Evolutionary conservation across 2,113 vertebrate genomes (phyloP).

Genomic region (Rhombomys opimus): DNA sequence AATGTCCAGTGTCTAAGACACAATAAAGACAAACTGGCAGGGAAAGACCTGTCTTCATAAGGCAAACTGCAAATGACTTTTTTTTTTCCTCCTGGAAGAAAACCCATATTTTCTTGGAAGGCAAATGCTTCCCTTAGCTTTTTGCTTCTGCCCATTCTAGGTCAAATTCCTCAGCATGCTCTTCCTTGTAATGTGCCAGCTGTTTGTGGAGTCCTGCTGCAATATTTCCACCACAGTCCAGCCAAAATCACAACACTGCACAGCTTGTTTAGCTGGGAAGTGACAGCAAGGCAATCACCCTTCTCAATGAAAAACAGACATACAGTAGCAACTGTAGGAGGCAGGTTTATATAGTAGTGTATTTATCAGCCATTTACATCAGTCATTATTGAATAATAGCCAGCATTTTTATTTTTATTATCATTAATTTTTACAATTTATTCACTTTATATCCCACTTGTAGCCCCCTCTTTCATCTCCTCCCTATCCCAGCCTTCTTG

Average conservation of each 20-base stretch:
- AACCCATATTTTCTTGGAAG: constrained; percentile 50
- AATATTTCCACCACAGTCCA: background rate
- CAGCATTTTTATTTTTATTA: background rate
- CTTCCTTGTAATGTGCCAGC: background rate
- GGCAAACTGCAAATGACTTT: constrained; percentile 34
- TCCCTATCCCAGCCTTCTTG: too few species aligned
- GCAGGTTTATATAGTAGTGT: background rate
- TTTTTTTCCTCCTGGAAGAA: background rate
- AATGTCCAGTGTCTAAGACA: constrained; percentile 6
- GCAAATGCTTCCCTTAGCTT: background rate
- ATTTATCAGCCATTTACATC: background rate
- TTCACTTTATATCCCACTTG: too few species aligned
- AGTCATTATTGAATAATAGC: background rate
- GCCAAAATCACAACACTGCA: background rate
- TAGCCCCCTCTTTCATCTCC: too few species aligned
- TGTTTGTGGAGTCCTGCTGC: background rate
- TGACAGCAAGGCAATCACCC: background rate
- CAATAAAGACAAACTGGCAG: constrained; percentile 26
- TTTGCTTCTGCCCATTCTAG: background rate
- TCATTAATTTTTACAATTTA: too few species aligned
- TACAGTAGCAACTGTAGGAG: background rate
- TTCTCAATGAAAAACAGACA: background rate
- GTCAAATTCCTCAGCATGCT: background rate
- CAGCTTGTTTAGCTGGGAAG: background rate
- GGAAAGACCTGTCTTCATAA: constrained; percentile 22